Conservation (phyloP, 2,888 invertebrate species). For the Penaeus monodon region DNA sequence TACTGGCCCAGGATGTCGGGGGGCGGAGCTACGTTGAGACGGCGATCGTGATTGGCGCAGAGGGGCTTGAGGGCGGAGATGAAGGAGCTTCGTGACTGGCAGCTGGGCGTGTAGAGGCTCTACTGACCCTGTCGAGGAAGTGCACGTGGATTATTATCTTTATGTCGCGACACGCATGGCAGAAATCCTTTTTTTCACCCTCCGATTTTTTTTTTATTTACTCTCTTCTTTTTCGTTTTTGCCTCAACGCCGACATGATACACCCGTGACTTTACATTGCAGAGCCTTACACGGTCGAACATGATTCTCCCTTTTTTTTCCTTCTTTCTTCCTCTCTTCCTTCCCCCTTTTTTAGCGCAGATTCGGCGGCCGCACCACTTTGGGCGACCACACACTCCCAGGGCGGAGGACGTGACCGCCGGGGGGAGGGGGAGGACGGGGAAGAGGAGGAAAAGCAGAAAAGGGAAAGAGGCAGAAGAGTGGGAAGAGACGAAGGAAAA, state of each 20-base stretch:
- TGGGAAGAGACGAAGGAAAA: too few relatives aligned
- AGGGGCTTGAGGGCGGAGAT: neutral
- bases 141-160: constrained; percentile 56
- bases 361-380: too few relatives aligned
- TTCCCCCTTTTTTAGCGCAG: too few relatives aligned
- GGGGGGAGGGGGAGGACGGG: too few relatives aligned
- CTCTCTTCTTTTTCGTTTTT: constrained; percentile 2
- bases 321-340: too few relatives aligned
- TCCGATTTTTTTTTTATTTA: constrained; percentile 20
- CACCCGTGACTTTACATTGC: too few relatives aligned
- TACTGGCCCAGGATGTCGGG: constrained; percentile 34
- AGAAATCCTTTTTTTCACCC: neutral
- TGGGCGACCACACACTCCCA: too few relatives aligned
- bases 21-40: constrained; percentile 26
- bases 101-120: constrained; percentile 54
- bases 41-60: constrained; percentile 26
- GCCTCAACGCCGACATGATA: neutral
- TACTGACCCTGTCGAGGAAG: constrained; percentile 55
- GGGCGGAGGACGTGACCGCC: too few relatives aligned
- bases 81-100: constrained; percentile 48
- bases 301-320: too few relatives aligned
- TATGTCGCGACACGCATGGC: constrained; percentile 49
- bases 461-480: too few relatives aligned
- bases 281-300: too few relatives aligned
- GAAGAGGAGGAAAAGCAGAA: too few relatives aligned